Evolutionary conservation across 2,888 invertebrate genomes (phyloP).

Genomic region (Dione vanillae): DNA sequence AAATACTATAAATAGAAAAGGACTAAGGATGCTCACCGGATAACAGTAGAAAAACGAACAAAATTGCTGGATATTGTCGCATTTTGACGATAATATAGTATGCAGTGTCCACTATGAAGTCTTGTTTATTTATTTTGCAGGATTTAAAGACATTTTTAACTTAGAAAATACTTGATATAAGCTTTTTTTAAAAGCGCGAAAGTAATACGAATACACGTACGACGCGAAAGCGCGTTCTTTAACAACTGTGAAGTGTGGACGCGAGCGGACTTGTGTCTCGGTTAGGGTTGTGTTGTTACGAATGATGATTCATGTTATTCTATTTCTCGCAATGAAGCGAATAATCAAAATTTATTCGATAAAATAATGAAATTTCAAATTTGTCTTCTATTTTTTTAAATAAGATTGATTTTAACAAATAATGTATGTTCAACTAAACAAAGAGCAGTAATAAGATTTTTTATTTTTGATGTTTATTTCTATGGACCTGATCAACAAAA

Average conservation of each 20-base stretch:
- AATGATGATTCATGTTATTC: constrained; percentile 34
- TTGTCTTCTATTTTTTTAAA: no score
- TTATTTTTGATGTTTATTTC: no score
- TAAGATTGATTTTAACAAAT: no score
- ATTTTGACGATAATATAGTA: constrained; percentile 63
- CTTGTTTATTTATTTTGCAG: constrained; percentile 30
- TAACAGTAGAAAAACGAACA: constrained; percentile 67
- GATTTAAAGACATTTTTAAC: constrained; percentile 57
- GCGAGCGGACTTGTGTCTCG: constrained; percentile 43
- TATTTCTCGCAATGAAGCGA: constrained; percentile 31
- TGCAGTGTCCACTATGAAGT: constrained; percentile 35
- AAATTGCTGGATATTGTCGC: constrained; percentile 64
- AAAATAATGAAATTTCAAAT: not conserved
- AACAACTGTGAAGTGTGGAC: constrained; percentile 49
- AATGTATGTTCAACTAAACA: no score
- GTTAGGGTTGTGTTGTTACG: constrained; percentile 20
- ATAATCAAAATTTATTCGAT: not conserved
- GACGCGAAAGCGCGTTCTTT: constrained; percentile 54
- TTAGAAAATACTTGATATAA: constrained; percentile 55
- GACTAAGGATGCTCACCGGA: constrained; percentile 78
- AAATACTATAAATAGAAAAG: constrained; percentile 74
- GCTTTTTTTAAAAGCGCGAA: constrained; percentile 55
- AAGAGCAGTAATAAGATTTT: no score
- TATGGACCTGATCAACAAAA: no score
- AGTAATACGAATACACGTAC: constrained; percentile 56